Evolutionary conservation across 2,888 invertebrate genomes (phyloP), one percentile per base, ranked within the genome.

Genomic region (Ophion obscuratus): DNA sequence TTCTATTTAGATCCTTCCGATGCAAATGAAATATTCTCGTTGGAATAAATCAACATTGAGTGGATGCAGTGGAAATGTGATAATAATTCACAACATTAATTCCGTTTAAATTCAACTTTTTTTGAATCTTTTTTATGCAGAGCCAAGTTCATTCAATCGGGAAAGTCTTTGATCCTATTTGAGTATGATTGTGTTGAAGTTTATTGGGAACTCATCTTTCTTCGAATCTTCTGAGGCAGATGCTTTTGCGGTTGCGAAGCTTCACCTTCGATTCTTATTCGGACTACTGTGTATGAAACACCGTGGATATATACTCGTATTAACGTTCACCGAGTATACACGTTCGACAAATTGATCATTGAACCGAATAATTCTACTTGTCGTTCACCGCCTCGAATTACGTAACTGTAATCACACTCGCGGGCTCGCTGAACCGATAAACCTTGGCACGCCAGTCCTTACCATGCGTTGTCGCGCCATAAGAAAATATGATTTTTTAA

Each of bases 331-430:
- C 81, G 73, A 62, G 68, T 70, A 74, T 59, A 79, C 87, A 81
- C 87, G 80, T 87, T 88, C 88, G 91, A 92, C 91, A 92, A 92
- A 92, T 92, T 92, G 90, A 91, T 91, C 92, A 91, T 91, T 92
- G 89, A 91, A 89, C 90, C 89, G 89, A 91, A 90, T 90, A 92
- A 90, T 89, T 89, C 90, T 89, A 89, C 90, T 90, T 91, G 89
- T 89, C 91, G 89, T 88, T 86, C 73, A 83, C 81, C 79, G 81
- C 87, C 87, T 79, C 78, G 83, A 75, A 88, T 92, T 92, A 87
- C 90, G 91, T 90, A 92, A 92, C 88, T 83, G 84, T 88, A 87
- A 85, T 87, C 88, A 84, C 90, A 88, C 86, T 87, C 88, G 81
- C 86, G 75, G 27, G 89, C 88, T 91, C 91, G 89, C 85, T 91